Evolutionary conservation across 2,888 invertebrate species (phyloP).

Genomic region (Spicauda simplicius): DNA sequence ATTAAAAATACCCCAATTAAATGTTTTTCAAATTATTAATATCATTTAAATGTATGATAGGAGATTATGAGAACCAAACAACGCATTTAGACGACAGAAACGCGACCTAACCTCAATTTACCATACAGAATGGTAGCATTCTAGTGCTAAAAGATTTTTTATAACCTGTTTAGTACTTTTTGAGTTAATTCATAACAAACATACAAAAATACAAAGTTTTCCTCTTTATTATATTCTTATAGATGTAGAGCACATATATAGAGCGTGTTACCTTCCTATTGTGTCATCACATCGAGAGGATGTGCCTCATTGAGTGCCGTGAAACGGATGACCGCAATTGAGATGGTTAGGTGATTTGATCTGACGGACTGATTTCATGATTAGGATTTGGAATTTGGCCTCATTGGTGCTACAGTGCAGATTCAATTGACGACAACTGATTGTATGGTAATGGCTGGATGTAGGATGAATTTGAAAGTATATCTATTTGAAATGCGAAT

Average conservation of each 20-base stretch:
- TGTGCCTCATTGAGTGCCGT: conserved; percentile 50
- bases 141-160: too few species aligned
- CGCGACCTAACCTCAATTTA: too few species aligned
- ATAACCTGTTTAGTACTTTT: too few species aligned
- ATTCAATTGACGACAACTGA: conserved; percentile 42
- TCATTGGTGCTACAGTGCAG: conserved; percentile 15
- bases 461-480: neutral
- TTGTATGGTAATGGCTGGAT: conserved; percentile 16
- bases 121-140: too few species aligned
- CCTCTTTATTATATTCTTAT: conserved; percentile 5
- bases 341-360: conserved; percentile 51
- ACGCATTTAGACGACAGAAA: too few species aligned
- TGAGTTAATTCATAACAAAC: too few species aligned
- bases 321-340: conserved; percentile 56
- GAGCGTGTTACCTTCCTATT: conserved; percentile 45
- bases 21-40: too few species aligned
- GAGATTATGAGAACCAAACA: too few species aligned
- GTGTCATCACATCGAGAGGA: conserved; percentile 51
- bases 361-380: conserved; percentile 34
- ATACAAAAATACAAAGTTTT: neutral
- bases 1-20: too few species aligned
- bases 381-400: conserved; percentile 29
- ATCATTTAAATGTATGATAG: too few species aligned
- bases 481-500: neutral
- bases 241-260: conserved; percentile 30